A percentile compares a stretch with the other conserved stretches of the same genome.
phyloP scores from a whole-genome alignment of 2,888 invertebrate genomes.

The Brenthis daphne region DNA sequence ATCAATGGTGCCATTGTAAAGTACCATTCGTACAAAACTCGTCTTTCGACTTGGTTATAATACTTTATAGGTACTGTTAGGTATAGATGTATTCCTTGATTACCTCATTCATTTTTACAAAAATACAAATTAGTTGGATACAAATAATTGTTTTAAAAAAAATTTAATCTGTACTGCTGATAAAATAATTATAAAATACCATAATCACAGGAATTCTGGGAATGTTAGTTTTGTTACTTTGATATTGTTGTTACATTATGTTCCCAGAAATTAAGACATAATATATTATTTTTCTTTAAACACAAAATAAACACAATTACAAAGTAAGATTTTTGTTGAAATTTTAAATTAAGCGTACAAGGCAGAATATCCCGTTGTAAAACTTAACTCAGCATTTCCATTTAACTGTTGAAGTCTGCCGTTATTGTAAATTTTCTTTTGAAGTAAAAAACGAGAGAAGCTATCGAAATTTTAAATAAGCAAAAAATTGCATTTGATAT shows the following conservation, averaged over 20 bases:
- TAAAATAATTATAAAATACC: too few relatives aligned
- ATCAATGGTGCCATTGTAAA: constrained; percentile 35
- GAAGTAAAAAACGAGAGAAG: constrained; percentile 2
- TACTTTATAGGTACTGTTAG: constrained; percentile 21
- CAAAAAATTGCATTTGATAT: constrained; percentile 59
- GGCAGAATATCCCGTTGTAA: background rate
- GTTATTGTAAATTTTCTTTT: constrained; percentile 8
- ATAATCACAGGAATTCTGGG: too few relatives aligned
- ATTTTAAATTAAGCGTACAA: background rate
- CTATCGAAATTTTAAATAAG: constrained; percentile 33
- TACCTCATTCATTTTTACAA: background rate
- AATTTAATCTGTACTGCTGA: too few relatives aligned
- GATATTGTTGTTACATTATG: too few relatives aligned
- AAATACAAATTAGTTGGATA: too few relatives aligned
- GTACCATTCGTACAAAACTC: constrained; percentile 32
- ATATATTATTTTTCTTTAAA: too few relatives aligned
- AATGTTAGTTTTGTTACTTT: too few relatives aligned
- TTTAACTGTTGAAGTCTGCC: constrained; percentile 4
- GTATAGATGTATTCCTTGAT: constrained; percentile 15
- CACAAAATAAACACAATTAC: too few relatives aligned
- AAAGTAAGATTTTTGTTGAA: too few relatives aligned
- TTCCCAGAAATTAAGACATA: too few relatives aligned
- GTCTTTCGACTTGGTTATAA: constrained; percentile 28
- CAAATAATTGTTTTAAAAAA: too few relatives aligned
- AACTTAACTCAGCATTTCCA: constrained; percentile 1